Evolutionary conservation across 1,140 invertebrate genomes (phyloP).

Genomic region (Eurytemora carolleeae): DNA sequence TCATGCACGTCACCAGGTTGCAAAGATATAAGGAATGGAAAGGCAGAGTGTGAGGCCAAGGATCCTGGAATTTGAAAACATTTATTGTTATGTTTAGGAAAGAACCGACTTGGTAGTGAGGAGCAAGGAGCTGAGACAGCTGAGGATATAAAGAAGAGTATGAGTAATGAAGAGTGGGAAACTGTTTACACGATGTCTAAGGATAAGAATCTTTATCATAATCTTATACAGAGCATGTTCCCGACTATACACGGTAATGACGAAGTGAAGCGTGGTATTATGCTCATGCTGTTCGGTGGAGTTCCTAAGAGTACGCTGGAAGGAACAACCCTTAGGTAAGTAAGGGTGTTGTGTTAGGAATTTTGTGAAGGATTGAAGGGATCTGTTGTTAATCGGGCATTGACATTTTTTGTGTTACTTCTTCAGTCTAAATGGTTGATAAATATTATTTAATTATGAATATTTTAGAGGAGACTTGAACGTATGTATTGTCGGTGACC

Average conservation of each 20-base stretch:
- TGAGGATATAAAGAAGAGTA: conserved; percentile 76
- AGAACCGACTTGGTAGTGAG: conserved; percentile 21
- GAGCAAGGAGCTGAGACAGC: conserved; percentile 52
- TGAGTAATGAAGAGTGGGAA: conserved; percentile 86
- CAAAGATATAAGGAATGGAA: too few relatives aligned
- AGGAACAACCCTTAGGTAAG: conserved; percentile 49
- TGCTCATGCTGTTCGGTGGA: conserved; percentile 93
- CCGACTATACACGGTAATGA: conserved; percentile 95
- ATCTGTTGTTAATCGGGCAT: too few relatives aligned
- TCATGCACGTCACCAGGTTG: too few relatives aligned
- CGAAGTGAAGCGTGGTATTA: conserved; percentile 82
- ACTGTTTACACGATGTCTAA: conserved; percentile 91
- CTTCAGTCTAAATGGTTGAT: too few relatives aligned
- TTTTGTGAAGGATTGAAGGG: too few relatives aligned
- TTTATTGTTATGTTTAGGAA: background rate
- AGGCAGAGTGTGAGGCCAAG: too few relatives aligned
- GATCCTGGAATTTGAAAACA: too few relatives aligned
- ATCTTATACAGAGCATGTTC: conserved; percentile 79
- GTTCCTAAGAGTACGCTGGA: conserved; percentile 87
- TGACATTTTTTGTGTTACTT: too few relatives aligned
- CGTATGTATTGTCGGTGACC: conserved; percentile 94
- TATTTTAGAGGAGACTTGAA: conserved; percentile 97
- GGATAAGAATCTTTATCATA: conserved; percentile 76
- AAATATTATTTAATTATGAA: too few relatives aligned
- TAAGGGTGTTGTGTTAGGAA: too few relatives aligned